Conservation (phyloP, 1,140 invertebrate species). For the Geopemphigus sp. region DNA sequence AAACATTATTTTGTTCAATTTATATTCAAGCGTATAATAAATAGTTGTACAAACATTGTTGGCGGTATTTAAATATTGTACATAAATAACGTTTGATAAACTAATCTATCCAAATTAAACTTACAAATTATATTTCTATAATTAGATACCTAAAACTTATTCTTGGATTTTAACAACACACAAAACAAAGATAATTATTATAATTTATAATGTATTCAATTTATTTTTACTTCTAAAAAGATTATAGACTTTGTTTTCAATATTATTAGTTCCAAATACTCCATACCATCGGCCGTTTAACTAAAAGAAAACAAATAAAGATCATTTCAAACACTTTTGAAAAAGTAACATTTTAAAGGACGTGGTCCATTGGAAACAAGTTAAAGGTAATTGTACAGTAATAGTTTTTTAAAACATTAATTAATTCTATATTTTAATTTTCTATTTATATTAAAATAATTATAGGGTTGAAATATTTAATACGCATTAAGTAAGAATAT, state of each 20-base stretch:
- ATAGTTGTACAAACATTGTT: too few relatives aligned
- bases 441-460: too few relatives aligned
- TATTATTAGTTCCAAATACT: not conserved
- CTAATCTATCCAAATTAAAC: not conserved
- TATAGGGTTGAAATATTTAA: too few relatives aligned
- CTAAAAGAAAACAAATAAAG: not conserved
- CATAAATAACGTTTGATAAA: not conserved
- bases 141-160: not conserved
- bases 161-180: not conserved
- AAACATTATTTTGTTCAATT: too few relatives aligned
- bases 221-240: not conserved
- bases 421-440: too few relatives aligned
- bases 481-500: too few relatives aligned
- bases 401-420: too few relatives aligned
- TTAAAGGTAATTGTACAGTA: too few relatives aligned
- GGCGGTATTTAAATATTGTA: too few relatives aligned
- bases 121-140: not conserved
- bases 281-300: not conserved
- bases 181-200: not conserved
- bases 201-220: not conserved
- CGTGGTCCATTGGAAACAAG: too few relatives aligned
- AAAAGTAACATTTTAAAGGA: not conserved
- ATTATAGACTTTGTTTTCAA: not conserved
- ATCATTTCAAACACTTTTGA: not conserved
- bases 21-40: too few relatives aligned